phyloP scores from a whole-genome alignment of 1,140 invertebrate genomes.

The Trichonephila inaurata region DNA sequence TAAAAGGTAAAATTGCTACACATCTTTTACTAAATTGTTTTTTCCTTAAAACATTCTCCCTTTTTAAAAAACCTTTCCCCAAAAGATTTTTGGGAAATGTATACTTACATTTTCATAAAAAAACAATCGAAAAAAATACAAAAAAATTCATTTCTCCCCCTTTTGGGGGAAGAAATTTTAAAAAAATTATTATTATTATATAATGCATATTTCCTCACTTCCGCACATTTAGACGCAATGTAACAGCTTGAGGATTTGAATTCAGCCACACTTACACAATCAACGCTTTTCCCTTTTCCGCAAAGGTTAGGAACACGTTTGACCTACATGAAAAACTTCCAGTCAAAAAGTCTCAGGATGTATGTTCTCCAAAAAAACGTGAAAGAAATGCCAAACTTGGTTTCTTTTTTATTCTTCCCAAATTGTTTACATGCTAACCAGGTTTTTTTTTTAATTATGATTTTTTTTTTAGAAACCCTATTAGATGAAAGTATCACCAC shows the following conservation, averaged over 20 bases:
- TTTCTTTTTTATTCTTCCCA: neutral
- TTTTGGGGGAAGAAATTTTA: neutral
- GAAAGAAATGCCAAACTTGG: neutral
- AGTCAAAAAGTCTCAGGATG: neutral
- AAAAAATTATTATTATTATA: neutral
- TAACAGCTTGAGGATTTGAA: neutral
- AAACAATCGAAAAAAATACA: too few relatives aligned
- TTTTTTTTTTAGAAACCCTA: too few relatives aligned
- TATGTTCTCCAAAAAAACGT: neutral
- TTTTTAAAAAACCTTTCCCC: too few relatives aligned
- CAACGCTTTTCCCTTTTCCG: neutral
- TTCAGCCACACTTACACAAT: neutral
- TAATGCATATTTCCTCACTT: neutral
- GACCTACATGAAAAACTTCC: conserved; percentile 10
- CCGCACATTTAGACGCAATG: neutral
- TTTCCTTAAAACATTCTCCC: too few relatives aligned
- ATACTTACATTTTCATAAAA: too few relatives aligned
- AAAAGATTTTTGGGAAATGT: too few relatives aligned
- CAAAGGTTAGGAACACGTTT: conserved; percentile 31
- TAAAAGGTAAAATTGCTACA: too few relatives aligned
- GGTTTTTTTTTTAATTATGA: too few relatives aligned
- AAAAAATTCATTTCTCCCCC: too few relatives aligned
- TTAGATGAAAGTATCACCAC: too few relatives aligned
- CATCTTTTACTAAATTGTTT: too few relatives aligned
- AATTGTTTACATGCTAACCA: neutral